A percentile compares a stretch with the other conserved stretches of the same genome.
Conservation (phyloP, 2,113 vertebrate genomes). For the Hippocampus mohnikei region DNA sequence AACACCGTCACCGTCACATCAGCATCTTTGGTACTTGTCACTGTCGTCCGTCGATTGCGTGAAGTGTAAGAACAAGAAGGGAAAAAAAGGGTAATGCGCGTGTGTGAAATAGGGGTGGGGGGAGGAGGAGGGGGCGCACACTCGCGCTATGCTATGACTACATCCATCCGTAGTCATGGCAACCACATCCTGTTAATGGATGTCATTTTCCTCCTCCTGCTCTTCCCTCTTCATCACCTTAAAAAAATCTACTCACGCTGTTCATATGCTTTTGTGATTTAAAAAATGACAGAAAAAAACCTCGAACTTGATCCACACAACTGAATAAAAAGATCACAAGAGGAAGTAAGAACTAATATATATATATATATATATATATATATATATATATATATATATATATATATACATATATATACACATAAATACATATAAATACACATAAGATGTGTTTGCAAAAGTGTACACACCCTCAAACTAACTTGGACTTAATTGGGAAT, state of each 20-base stretch:
- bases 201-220: slow-evolving; percentile 62
- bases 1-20: slow-evolving; percentile 95
- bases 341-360: no score
- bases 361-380: no score
- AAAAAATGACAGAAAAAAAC: not conserved
- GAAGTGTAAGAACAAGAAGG: not conserved
- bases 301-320: no score
- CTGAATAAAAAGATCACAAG: no score
- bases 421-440: no score
- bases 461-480: not conserved
- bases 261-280: not conserved
- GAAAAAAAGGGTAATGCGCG: slow-evolving; percentile 2
- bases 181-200: slow-evolving; percentile 77
- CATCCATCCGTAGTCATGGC: slow-evolving; percentile 76
- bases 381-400: no score
- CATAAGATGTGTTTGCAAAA: not conserved
- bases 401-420: no score
- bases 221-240: slow-evolving; percentile 23
- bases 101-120: slow-evolving; percentile 9
- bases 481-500: not conserved
- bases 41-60: not conserved
- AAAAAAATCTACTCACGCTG: not conserved
- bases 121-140: slow-evolving; percentile 40
- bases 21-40: slow-evolving; percentile 88
- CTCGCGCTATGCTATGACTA: slow-evolving; percentile 9